These are phyloP conservation scores for Phytoseiulus persimilis DNA, from an alignment of 2,888 invertebrate genomes.

Conservation along the genomic window DNA sequence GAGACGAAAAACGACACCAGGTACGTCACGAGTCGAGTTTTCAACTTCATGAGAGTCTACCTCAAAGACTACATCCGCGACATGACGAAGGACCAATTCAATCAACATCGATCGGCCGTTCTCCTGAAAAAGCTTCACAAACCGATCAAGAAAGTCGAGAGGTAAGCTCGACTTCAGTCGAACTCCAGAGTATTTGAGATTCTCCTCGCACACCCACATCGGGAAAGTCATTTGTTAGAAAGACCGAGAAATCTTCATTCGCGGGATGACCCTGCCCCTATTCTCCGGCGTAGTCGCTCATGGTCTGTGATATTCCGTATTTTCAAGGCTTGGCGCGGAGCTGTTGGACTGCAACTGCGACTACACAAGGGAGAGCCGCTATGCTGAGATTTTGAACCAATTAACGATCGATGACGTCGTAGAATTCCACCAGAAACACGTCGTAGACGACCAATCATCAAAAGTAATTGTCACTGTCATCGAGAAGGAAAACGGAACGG, in stretches of 20 bases:
- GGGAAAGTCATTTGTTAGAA: too few relatives aligned
- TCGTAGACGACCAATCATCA: slow-evolving; percentile 18
- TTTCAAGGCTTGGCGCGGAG: slow-evolving; percentile 7
- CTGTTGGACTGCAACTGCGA: slow-evolving; percentile 25
- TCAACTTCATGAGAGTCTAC: slow-evolving; percentile 20
- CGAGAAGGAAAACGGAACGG: slow-evolving; percentile 11
- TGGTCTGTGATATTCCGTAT: neutral
- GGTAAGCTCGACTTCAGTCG: neutral
- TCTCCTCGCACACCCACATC: too few relatives aligned
- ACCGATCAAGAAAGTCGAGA: slow-evolving; percentile 25
- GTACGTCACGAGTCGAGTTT: slow-evolving; percentile 16
- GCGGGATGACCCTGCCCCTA: too few relatives aligned
- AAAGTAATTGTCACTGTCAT: slow-evolving; percentile 37
- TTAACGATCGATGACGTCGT: slow-evolving; percentile 30
- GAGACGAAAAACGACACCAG: slow-evolving; percentile 17
- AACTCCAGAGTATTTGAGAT: too few relatives aligned
- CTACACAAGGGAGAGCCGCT: slow-evolving; percentile 11
- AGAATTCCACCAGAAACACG: slow-evolving; percentile 13
- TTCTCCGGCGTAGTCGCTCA: neutral
- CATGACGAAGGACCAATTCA: neutral
- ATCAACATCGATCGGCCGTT: slow-evolving; percentile 21
- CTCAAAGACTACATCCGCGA: neutral
- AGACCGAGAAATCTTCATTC: too few relatives aligned
- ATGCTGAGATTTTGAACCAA: slow-evolving; percentile 15
- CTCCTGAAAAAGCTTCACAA: slow-evolving; percentile 23